Conservation (phyloP, 2,888 invertebrate genomes). For the Patella caerulea region DNA sequence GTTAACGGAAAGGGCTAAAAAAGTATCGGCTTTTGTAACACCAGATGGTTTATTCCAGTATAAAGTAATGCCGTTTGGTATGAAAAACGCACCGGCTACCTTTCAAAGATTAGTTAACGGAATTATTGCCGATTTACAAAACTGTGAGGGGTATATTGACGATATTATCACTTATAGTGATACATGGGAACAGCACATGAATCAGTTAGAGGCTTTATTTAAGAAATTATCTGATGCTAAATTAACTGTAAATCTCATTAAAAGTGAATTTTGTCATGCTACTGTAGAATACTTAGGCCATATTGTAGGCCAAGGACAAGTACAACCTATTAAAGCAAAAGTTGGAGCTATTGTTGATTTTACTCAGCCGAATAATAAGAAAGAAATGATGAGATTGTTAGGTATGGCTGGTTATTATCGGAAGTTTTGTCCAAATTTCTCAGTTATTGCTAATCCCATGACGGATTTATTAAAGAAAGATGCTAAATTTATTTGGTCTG, state of each 20-base stretch:
- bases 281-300: slow-evolving; percentile 40
- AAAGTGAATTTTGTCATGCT: slow-evolving; percentile 23
- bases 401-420: slow-evolving; percentile 36
- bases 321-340: slow-evolving; percentile 33
- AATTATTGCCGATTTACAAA: slow-evolving; percentile 22
- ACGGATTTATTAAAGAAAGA: slow-evolving; percentile 27
- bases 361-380: slow-evolving; percentile 30
- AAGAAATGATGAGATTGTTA: slow-evolving; percentile 35
- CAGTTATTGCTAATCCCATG: slow-evolving; percentile 25
- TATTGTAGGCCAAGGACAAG: slow-evolving; percentile 40
- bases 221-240: slow-evolving; percentile 16
- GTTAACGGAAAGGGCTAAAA: slow-evolving; percentile 37
- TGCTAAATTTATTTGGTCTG: slow-evolving; percentile 49
- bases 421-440: slow-evolving; percentile 38
- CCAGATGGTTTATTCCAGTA: slow-evolving; percentile 36
- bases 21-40: slow-evolving; percentile 44
- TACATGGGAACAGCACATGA: slow-evolving; percentile 25
- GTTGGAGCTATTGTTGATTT: slow-evolving; percentile 29
- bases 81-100: slow-evolving; percentile 40
- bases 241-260: slow-evolving; percentile 26
- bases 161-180: slow-evolving; percentile 29
- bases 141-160: slow-evolving; percentile 37
- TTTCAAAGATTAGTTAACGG: slow-evolving; percentile 39
- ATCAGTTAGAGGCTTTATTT: slow-evolving; percentile 21
- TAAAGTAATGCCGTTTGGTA: slow-evolving; percentile 44